These are phyloP conservation scores for Bombus waltoni DNA, from an alignment of 1,140 invertebrate genomes.

Conservation along the genomic window DNA sequence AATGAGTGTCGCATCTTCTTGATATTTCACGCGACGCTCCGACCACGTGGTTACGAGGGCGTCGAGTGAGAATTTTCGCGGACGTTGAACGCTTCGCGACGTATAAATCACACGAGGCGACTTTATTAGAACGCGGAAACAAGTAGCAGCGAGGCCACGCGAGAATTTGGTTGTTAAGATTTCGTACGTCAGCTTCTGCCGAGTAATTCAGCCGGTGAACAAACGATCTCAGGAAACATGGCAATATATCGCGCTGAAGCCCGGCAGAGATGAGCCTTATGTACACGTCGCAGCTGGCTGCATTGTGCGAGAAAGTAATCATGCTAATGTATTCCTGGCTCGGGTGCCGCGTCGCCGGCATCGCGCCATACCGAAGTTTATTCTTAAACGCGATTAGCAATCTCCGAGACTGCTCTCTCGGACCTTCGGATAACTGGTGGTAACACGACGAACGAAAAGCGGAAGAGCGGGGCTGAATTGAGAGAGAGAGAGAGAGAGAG, in stretches of 20 bases:
- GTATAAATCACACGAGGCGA: slow-evolving; percentile 33
- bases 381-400: slow-evolving; percentile 70
- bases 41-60: too few relatives aligned
- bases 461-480: too few relatives aligned
- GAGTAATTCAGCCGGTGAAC: slow-evolving; percentile 66
- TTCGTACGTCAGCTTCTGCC: slow-evolving; percentile 59
- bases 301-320: slow-evolving; percentile 69
- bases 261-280: slow-evolving; percentile 57
- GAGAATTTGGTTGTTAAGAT: slow-evolving; percentile 63
- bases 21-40: too few relatives aligned
- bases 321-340: slow-evolving; percentile 69
- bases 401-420: slow-evolving; percentile 40
- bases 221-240: slow-evolving; percentile 64
- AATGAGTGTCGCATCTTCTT: too few relatives aligned
- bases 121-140: slow-evolving; percentile 47
- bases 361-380: slow-evolving; percentile 59
- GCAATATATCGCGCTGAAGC: slow-evolving; percentile 51
- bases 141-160: slow-evolving; percentile 23
- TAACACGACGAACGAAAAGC: too few relatives aligned
- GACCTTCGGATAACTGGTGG: not conserved
- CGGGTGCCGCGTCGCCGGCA: slow-evolving; percentile 37
- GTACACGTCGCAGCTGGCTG: slow-evolving; percentile 67
- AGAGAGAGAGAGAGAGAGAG: too few relatives aligned
- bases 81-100: not conserved
- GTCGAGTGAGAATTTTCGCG: not conserved